A percentile compares a stretch with the other conserved stretches of the same genome.
phyloP scores from a whole-genome alignment of 2,888 invertebrate genomes.

The Phortica magna region DNA sequence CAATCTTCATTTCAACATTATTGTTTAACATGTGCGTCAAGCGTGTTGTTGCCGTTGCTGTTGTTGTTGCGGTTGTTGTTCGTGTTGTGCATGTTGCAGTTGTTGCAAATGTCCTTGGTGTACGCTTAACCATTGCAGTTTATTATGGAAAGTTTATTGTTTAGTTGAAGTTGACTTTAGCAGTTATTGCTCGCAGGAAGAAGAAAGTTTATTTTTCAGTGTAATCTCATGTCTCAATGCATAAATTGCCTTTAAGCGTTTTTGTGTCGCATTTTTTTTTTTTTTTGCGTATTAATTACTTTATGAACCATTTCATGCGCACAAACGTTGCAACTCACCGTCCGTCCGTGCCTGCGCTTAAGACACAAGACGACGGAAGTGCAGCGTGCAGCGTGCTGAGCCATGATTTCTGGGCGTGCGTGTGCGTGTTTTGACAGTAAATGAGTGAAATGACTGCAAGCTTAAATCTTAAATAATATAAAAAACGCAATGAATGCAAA shows the following conservation, averaged over 20 bases:
- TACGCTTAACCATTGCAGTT: background rate
- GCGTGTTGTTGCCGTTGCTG: background rate
- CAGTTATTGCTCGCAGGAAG: too few species aligned
- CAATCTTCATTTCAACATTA: constrained; percentile 35
- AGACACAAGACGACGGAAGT: background rate
- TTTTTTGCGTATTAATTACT: constrained; percentile 75
- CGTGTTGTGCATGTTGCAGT: background rate
- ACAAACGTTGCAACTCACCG: constrained; percentile 40
- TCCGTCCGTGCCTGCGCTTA: background rate
- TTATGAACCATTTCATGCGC: constrained; percentile 66
- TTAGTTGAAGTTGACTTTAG: too few species aligned
- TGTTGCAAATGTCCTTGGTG: background rate
- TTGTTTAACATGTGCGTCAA: constrained; percentile 15
- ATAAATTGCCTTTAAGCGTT: constrained; percentile 60
- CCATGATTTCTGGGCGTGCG: constrained; percentile 29
- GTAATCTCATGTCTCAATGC: background rate
- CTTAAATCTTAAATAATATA: background rate
- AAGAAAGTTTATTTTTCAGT: too few species aligned
- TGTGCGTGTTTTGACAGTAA: constrained; percentile 39
- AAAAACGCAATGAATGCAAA: background rate
- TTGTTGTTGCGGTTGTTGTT: background rate
- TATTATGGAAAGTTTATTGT: background rate
- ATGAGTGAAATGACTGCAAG: constrained; percentile 32
- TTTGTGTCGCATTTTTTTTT: constrained; percentile 76
- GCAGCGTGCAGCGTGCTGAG: background rate